Base-by-base conservation (phyloP, 1,140 invertebrate genomes). In the Diachasma alloeum region DNA sequence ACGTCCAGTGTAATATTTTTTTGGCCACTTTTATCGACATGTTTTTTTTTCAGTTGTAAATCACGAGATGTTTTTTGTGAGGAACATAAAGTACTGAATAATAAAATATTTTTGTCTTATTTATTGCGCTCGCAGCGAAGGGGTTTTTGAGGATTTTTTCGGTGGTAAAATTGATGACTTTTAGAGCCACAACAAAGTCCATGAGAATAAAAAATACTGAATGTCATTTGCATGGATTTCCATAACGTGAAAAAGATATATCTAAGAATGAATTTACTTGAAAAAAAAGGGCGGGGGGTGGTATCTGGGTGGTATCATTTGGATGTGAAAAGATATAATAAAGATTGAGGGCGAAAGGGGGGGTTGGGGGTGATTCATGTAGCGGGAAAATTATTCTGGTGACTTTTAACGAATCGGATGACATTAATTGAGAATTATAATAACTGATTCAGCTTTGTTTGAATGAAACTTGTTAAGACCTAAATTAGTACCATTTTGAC, bases 401-500 rank as follows among this genome's bases (percentile, higher is more conserved):
- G 59, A 63, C 22, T 31, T 63, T 63, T 10, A 63, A 63, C 22
- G 19, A 63, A 63, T 63, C 59, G 59, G 11, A 63, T 63, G 59
- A 63, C 13, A 63, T 26, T 63, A 63, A 24, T 72, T 72, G 10
- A 53, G 24, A 56, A 53, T 72, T 69, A 59, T 77, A 56, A 71
- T 17, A 66, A 68, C 24, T 48, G 48, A 37, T 69, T 74, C 46
- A 75, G 63, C 69, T 79, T 70, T 78, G 59, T 53, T 39, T 71
- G 74, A 72, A 72, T 75, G 71, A 76, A 71, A 79, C 48, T 74
- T 72, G 67, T 79, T 76, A 76, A 91, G 88, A 91, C 91, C 90
- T 88, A 90, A 90, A 85, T 86, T 88, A 90, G 92, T 96, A 98
- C 97, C 97, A 99, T 99, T 95, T 98, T 96, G 90, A 98, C 97